Conservation (phyloP, 1,140 invertebrate species). For the Papilio dardanus region DNA sequence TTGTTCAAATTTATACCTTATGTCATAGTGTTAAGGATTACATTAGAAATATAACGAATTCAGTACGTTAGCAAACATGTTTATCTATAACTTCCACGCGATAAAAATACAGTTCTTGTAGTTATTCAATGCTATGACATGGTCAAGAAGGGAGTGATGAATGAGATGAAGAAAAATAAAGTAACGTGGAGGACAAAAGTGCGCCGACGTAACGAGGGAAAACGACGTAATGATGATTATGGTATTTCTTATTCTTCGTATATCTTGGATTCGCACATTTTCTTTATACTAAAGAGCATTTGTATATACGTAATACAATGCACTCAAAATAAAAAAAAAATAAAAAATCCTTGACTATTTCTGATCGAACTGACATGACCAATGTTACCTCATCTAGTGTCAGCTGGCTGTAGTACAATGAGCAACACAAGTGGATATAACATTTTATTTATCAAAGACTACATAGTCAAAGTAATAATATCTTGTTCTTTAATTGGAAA, state of each 20-base stretch:
- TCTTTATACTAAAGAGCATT: neutral
- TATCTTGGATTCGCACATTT: neutral
- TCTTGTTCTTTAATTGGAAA: neutral
- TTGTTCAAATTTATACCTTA: conserved; percentile 4
- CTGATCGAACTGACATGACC: neutral
- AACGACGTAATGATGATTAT: too few species aligned
- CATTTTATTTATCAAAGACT: neutral
- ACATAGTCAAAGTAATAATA: too few species aligned
- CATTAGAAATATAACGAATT: conserved; percentile 10
- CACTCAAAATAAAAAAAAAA: neutral
- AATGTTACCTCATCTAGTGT: neutral
- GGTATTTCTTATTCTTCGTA: neutral
- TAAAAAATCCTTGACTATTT: neutral
- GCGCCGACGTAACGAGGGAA: too few species aligned
- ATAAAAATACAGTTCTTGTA: neutral
- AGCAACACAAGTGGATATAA: neutral
- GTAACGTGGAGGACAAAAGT: too few species aligned
- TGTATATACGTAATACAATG: too few species aligned
- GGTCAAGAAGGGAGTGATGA: too few species aligned
- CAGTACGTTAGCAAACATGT: too few species aligned
- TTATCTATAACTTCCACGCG: neutral
- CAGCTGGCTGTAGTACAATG: neutral
- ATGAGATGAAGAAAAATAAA: too few species aligned
- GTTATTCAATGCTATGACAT: neutral
- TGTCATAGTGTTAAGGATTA: neutral